Evolutionary conservation across 64 coral and sea anemone genomes (phyloP).

Genomic region (Stylophora pistillata): DNA sequence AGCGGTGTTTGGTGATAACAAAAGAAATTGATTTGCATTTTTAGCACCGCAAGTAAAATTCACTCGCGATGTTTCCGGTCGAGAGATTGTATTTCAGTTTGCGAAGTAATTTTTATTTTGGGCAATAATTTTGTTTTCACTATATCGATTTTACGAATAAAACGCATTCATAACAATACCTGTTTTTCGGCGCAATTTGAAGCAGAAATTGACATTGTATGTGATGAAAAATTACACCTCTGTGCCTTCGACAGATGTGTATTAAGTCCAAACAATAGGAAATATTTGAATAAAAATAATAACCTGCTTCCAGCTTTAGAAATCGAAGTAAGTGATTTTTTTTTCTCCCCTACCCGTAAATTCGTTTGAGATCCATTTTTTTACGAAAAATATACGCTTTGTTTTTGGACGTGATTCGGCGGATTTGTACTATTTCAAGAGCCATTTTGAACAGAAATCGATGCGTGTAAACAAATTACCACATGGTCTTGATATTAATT

Average conservation of each 20-base stretch:
- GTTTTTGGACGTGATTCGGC: constrained; percentile 1
- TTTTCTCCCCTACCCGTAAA: constrained; percentile 29
- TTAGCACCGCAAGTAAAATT: constrained; percentile 33
- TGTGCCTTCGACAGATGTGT: constrained; percentile 72
- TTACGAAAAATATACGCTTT: neutral
- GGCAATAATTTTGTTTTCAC: constrained; percentile 7
- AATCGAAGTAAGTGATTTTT: constrained; percentile 61
- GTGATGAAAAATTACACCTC: constrained; percentile 40
- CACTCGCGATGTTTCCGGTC: constrained; percentile 43
- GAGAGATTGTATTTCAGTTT: constrained; percentile 46
- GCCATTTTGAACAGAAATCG: constrained; percentile 17
- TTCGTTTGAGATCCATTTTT: neutral
- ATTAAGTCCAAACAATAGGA: constrained; percentile 81
- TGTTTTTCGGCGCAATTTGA: constrained; percentile 11
- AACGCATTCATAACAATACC: neutral
- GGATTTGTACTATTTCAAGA: neutral
- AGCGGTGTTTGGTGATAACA: constrained; percentile 34
- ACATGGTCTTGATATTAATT: constrained; percentile 94
- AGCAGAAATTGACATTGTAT: constrained; percentile 42
- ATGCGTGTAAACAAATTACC: constrained; percentile 88
- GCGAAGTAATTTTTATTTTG: constrained; percentile 1
- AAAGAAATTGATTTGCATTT: constrained; percentile 45
- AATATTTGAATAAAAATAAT: constrained; percentile 83
- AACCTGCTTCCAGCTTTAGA: constrained; percentile 49
- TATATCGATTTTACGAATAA: neutral